Evolutionary conservation across 2,797 vertebrate genomes (phyloP).

Genomic region (Leuciscus waleckii): DNA sequence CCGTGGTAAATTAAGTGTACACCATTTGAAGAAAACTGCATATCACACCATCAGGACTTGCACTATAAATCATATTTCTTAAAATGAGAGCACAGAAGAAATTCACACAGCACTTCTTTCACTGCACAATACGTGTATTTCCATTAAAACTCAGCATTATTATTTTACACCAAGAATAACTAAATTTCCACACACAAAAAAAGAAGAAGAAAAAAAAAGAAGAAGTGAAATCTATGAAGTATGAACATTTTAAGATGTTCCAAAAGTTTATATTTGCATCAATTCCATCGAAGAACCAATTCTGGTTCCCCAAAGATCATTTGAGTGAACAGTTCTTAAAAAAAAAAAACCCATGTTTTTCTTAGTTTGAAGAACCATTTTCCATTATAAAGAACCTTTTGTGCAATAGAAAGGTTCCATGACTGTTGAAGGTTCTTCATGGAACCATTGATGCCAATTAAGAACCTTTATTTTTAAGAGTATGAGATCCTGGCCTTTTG

Average conservation of each 20-base stretch:
- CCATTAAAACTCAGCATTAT: not conserved
- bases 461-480: too few species aligned
- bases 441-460: not conserved
- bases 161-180: not conserved
- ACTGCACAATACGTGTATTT: not conserved
- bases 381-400: not conserved
- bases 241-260: not conserved
- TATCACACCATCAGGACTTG: not conserved
- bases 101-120: not conserved
- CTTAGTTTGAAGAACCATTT: not conserved
- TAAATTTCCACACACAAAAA: too few species aligned
- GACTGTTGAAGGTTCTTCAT: too few species aligned
- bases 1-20: not conserved
- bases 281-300: not conserved
- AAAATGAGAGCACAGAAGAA: not conserved
- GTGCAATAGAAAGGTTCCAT: too few species aligned
- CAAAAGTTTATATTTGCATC: not conserved
- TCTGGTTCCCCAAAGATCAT: not conserved
- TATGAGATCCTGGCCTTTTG: not conserved
- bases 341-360: not conserved
- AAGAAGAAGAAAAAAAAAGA: too few species aligned
- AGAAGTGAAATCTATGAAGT: not conserved
- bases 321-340: not conserved
- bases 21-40: not conserved
- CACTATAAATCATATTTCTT: slow-evolving; percentile 1